phyloP scores from a whole-genome alignment of 35 echinoderm and acorn worm species.

The Heliocidaris erythrogramma region DNA sequence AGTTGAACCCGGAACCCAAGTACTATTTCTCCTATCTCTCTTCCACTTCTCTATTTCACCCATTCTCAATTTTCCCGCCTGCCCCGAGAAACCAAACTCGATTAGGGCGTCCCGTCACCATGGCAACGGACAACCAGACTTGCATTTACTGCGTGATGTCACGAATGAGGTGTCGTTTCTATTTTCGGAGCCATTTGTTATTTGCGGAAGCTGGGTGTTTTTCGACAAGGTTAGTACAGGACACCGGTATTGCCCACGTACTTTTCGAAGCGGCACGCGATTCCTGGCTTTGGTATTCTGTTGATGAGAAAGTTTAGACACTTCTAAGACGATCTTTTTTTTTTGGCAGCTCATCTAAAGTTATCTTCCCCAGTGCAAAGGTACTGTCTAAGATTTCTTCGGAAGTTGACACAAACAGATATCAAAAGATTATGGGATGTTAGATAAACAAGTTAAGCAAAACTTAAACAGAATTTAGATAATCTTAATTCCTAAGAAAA shows the following conservation, averaged over 20 bases:
- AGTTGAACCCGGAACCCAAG: neutral
- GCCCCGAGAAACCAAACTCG: neutral
- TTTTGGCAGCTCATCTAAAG: neutral
- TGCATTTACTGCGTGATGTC: neutral
- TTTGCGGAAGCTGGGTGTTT: neutral
- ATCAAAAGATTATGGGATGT: too few relatives aligned
- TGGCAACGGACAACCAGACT: conserved; percentile 15
- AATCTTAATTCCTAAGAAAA: too few relatives aligned
- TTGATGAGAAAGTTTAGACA: neutral
- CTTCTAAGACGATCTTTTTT: neutral
- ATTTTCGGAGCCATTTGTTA: conserved; percentile 8
- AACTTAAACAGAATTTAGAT: too few relatives aligned
- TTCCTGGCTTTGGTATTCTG: neutral
- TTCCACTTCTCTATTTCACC: neutral
- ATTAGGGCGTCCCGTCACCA: conserved; percentile 24
- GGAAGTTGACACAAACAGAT: too few relatives aligned
- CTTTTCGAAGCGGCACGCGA: neutral
- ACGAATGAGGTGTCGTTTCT: neutral
- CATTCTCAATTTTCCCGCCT: conserved; percentile 9
- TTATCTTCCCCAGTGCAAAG: neutral
- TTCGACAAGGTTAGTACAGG: neutral
- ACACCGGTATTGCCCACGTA: neutral
- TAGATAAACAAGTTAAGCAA: too few relatives aligned
- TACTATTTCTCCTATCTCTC: neutral
- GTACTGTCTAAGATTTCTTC: too few relatives aligned